Evolutionary conservation across 2,797 vertebrate genomes (phyloP).

Genomic region (Luscinia megarhynchos): DNA sequence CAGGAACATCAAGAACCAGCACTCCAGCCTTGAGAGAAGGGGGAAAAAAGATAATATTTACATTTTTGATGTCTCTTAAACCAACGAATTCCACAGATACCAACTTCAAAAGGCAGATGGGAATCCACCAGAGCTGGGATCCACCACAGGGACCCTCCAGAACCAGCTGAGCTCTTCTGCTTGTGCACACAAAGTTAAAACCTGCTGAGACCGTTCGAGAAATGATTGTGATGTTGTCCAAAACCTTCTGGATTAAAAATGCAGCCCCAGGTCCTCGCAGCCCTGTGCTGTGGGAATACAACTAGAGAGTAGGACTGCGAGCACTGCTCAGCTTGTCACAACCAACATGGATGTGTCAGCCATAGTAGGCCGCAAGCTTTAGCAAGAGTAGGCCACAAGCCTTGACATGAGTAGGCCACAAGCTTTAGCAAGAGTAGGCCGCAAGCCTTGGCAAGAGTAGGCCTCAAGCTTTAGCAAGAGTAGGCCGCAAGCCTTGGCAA

Average conservation of each 20-base stretch:
- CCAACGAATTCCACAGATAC: not conserved
- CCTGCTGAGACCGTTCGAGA: not conserved
- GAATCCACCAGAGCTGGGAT: not conserved
- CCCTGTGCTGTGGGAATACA: too few species aligned
- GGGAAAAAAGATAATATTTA: not conserved
- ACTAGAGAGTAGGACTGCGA: too few species aligned
- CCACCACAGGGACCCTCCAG: not conserved
- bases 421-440: too few species aligned
- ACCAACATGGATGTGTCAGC: too few species aligned
- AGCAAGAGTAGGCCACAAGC: too few species aligned
- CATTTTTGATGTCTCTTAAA: not conserved
- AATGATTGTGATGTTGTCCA: accelerated
- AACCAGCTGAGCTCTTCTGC: not conserved
- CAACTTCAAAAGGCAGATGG: not conserved
- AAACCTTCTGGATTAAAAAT: not conserved
- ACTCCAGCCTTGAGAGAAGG: not conserved
- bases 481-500: too few species aligned
- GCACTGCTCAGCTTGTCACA: too few species aligned
- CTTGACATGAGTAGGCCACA: too few species aligned
- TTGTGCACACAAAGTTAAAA: not conserved
- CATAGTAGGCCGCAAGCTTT: too few species aligned
- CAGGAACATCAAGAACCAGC: not conserved
- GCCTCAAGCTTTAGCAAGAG: too few species aligned
- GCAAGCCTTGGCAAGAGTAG: too few species aligned
- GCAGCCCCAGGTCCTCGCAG: not conserved